These are phyloP conservation scores for Orthosia cruda DNA, from an alignment of 2,888 invertebrate genomes.

Conservation along the genomic window DNA sequence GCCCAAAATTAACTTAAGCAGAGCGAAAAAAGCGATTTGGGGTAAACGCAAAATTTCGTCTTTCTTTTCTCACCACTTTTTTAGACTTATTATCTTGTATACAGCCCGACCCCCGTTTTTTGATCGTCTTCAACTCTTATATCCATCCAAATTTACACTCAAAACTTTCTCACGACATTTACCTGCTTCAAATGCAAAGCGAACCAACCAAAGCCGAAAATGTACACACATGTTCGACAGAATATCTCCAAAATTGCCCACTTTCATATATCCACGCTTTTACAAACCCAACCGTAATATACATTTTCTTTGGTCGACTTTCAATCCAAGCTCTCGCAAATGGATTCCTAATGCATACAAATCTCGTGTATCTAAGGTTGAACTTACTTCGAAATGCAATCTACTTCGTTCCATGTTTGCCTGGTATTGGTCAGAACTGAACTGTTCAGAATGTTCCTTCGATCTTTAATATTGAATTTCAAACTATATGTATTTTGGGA, in stretches of 20 bases:
- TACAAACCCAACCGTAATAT: background rate
- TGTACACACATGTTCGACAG: background rate
- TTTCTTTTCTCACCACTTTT: no score
- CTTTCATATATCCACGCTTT: background rate
- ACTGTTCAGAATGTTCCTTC: constrained; percentile 6
- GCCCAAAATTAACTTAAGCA: no score
- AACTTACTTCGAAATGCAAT: background rate
- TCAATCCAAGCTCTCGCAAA: background rate
- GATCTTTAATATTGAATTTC: background rate
- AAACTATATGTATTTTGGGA: background rate
- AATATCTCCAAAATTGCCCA: background rate
- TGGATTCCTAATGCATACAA: constrained; percentile 33
- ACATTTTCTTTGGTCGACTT: background rate
- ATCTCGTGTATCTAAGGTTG: constrained; percentile 1
- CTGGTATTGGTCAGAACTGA: background rate
- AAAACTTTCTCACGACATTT: no score
- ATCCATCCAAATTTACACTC: no score
- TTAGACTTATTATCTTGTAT: no score
- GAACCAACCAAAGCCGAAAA: background rate
- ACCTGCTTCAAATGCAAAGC: no score
- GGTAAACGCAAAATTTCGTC: no score
- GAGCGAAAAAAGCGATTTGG: no score
- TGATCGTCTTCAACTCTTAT: no score
- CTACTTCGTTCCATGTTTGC: constrained; percentile 9
- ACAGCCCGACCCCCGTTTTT: no score